Evolutionary conservation across 2,113 vertebrate genomes (phyloP), one percentile per base, ranked within the genome.

Genomic region (Clarias magur): DNA sequence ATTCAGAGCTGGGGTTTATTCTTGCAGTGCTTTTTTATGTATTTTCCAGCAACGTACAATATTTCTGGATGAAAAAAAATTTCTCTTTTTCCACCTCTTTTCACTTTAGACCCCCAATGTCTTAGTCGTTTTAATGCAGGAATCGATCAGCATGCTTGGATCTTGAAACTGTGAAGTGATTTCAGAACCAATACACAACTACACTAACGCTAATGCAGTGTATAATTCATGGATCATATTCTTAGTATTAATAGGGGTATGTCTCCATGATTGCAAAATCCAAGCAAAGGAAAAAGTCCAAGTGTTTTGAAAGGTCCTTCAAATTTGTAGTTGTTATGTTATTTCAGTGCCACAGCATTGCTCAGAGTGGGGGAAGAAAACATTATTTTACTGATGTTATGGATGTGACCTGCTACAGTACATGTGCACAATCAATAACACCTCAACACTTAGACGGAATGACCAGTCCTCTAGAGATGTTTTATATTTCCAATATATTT

Each of bases 401-500:
- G 27, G 27, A 68, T n/a, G 62, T 23, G 23, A 21, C 59, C 19
- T 5, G 59, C 59, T 60, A 19, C 34, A 38, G 34, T 38, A 38
- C 59, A 19, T 60, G 67, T 27, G 9, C 67, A 30, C 16, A 73
- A 34, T 76, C 73, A 48, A 70, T 48, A 76, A 78, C 75, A 13
- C 25, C 15, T 79, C 17, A 27, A 16, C 54, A 79, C n/a, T 79
- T 79, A 53, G 76, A 79, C 76, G 7, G 27, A 56, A 57, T 30
- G 16, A 60, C n/a, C 79, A 19, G 54, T 21, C 56, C n/a, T 38
- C 56, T 38, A 57, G 76, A 30, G 15, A 57, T 27, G 57, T 38
- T 57, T 16, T 57, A 79, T 38, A 34, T 27, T 80, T 80, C 9
- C 21, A 60, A 80, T 59, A 60, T 80, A 80, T 60, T 59, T 80